These are phyloP conservation scores for Eurosta solidaginis DNA, from an alignment of 1,140 invertebrate species.

Conservation along the genomic window DNA sequence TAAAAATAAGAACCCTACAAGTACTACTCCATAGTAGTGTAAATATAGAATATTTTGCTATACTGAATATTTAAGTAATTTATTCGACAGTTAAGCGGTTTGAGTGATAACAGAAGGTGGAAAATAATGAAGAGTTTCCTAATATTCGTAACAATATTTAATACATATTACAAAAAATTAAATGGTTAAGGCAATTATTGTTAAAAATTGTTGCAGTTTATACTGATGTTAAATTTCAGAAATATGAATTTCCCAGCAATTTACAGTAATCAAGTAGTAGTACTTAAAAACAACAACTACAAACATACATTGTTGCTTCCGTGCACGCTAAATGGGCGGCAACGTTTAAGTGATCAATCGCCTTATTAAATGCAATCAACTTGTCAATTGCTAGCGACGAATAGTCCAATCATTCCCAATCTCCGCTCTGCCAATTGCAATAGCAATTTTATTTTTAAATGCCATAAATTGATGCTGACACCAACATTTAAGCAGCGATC, in stretches of 20 bases:
- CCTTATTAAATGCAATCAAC: conserved; percentile 26
- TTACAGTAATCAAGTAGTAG: neutral
- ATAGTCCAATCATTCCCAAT: neutral
- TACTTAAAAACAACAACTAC: neutral
- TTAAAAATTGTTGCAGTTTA: no score
- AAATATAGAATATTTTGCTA: no score
- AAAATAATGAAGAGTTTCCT: no score
- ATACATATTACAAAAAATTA: no score
- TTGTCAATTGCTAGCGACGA: conserved; percentile 9
- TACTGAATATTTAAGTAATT: no score
- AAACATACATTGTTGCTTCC: neutral
- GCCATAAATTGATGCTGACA: neutral
- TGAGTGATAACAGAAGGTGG: no score
- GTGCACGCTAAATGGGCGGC: conserved; percentile 25
- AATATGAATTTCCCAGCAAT: neutral
- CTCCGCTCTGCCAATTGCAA: neutral
- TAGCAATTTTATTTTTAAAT: neutral
- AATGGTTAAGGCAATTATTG: no score
- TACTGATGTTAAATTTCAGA: neutral
- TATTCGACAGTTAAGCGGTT: no score
- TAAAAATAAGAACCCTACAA: no score
- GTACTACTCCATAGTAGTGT: no score
- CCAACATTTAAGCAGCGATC: neutral
- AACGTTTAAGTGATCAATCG: conserved; percentile 21
- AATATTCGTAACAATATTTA: no score